Evolutionary conservation across 2,888 invertebrate genomes (phyloP), one percentile per base, ranked within the genome.

Genomic region (Acrobasis suavella): DNA sequence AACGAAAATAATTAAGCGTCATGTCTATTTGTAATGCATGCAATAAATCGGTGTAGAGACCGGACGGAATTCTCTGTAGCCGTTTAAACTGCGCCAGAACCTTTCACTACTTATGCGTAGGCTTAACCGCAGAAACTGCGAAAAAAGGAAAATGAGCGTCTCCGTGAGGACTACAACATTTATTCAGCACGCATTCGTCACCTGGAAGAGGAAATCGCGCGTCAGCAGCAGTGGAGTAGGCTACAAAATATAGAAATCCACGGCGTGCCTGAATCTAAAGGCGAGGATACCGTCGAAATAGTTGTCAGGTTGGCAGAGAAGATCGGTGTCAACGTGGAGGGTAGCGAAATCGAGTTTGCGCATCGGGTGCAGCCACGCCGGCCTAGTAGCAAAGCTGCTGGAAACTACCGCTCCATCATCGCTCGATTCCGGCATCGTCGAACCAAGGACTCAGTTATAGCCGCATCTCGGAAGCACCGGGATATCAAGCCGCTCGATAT

Each of bases 271-370:
- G 64, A 64, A 38, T 2, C 12, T 1, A 60, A 38, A 1, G 60
- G 51, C 7, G 64, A 64, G 14, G 51, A 37, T n/a, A 32, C 60
- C 12, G 9, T 14, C 0, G 51, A 42, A 1, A 42, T 60, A 12
- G 60, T 52, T 12, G 7, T 51, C 9, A 58, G 50, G 14, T 7
- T 64, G 12, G 22, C 46, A n/a, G 17, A 58, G 12, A 39, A 46
- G 9, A 58, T 64, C 1, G 64, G 64, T 2, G 56, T 64, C 12
- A 14, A 51, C 0, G 6, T 64, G 15, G 16, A 46, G n/a, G 32
- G 17, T 10, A 14, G 12, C n/a, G 64, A 64, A 1, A 17, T 64
- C 2, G 61, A 61, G 14, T 61, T 64, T 17, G 64, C 64, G 6
- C 61, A 62, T 17, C 58, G 61, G 2, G 58, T 64, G 7, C 61